These are phyloP conservation scores for Rosalia funebris DNA, from an alignment of 2,888 invertebrate genomes.

Conservation along the genomic window DNA sequence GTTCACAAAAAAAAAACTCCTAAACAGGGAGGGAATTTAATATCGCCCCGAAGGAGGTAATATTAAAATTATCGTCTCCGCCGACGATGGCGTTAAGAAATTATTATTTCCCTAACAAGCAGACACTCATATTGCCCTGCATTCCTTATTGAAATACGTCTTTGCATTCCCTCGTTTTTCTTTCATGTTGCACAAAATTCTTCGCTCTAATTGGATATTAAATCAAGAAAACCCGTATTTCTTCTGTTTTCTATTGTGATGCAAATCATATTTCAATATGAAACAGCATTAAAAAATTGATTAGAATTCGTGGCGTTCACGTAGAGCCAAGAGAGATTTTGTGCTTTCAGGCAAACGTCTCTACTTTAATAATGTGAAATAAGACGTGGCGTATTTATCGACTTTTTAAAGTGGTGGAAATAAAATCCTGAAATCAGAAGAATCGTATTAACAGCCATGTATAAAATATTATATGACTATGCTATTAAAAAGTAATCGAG, in stretches of 20 bases:
- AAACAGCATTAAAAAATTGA: constrained; percentile 5
- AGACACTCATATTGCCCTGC: constrained; percentile 24
- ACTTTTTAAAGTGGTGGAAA: no score
- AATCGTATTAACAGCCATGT: no score
- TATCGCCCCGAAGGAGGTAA: not conserved
- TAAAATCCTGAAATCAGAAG: no score
- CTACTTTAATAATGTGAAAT: no score
- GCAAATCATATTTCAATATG: constrained; percentile 16
- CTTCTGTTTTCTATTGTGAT: constrained; percentile 17
- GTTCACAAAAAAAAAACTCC: no score
- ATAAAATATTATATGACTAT: no score
- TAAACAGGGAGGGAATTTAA: not conserved
- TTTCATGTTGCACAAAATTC: constrained; percentile 19
- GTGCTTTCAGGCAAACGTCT: no score
- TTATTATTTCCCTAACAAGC: constrained; percentile 21
- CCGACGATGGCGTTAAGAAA: constrained; percentile 29
- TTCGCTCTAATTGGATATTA: constrained; percentile 27
- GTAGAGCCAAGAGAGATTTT: no score
- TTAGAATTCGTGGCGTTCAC: constrained; percentile 1
- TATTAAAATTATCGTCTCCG: constrained; percentile 23
- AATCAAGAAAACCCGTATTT: constrained; percentile 8
- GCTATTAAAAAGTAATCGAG: no score
- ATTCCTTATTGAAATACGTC: constrained; percentile 20
- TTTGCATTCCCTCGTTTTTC: constrained; percentile 19
- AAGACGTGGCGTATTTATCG: no score